Evolutionary conservation across 37 sponge, comb jelly and placozoan genomes (phyloP).

Genomic region (Spongilla lacustris): DNA sequence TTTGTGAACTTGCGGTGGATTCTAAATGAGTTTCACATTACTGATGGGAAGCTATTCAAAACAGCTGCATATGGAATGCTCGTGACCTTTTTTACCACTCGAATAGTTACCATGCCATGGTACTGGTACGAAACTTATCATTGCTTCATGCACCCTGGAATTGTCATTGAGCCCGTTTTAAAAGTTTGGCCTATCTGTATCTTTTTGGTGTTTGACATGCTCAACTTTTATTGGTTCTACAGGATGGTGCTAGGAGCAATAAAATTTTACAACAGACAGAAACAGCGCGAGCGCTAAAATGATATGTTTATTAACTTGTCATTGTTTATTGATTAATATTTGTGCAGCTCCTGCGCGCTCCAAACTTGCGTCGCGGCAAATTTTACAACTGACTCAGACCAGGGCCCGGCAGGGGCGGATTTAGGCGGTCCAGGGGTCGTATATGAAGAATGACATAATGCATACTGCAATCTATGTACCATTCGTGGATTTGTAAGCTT

Average conservation of each 20-base stretch:
- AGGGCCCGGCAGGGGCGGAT: too few relatives aligned
- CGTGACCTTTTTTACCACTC: conserved; percentile 50
- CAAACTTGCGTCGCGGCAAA: too few relatives aligned
- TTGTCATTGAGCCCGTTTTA: not conserved
- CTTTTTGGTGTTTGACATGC: conserved; percentile 53
- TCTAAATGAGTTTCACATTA: conserved; percentile 7
- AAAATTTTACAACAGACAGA: conserved; percentile 3
- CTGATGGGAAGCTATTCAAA: not conserved
- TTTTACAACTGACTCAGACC: too few relatives aligned
- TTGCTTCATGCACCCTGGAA: not conserved
- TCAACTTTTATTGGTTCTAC: conserved; percentile 68
- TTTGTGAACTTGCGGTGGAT: conserved; percentile 53
- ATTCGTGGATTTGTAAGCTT: too few relatives aligned
- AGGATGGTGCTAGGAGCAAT: conserved; percentile 61
- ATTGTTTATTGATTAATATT: too few relatives aligned
- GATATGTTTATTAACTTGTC: too few relatives aligned
- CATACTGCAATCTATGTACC: too few relatives aligned
- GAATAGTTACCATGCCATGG: conserved; percentile 57
- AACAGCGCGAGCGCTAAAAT: not conserved
- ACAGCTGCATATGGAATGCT: conserved; percentile 47
- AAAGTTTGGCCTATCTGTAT: conserved; percentile 29
- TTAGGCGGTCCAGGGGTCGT: too few relatives aligned
- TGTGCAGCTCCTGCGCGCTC: too few relatives aligned
- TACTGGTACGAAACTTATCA: conserved; percentile 37
- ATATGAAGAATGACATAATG: too few relatives aligned